Evolutionary conservation across 2,888 invertebrate species (phyloP).

Genomic region (Drosophila macrospina): DNA sequence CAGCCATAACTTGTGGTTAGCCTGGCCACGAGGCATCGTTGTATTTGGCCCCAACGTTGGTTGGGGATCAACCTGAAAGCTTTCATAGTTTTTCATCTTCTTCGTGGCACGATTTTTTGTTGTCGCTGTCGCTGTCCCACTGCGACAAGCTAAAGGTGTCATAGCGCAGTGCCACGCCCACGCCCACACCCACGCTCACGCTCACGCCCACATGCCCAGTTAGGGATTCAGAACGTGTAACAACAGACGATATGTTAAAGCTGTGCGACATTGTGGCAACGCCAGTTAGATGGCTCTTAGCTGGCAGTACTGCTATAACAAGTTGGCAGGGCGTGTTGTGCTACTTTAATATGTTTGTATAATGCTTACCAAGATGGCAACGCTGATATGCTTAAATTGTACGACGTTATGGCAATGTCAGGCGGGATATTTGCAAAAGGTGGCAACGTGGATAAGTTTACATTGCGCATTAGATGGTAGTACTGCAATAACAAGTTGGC

Average conservation of each 20-base stretch:
- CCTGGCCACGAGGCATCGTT: slow-evolving; percentile 34
- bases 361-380: background rate
- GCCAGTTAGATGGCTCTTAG: background rate
- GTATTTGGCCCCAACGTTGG: slow-evolving; percentile 26
- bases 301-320: background rate
- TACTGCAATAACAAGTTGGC: background rate
- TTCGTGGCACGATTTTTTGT: background rate
- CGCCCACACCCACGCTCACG: too few species aligned
- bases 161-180: slow-evolving; percentile 20
- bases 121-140: slow-evolving; percentile 15
- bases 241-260: background rate
- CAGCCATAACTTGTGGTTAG: slow-evolving; percentile 38
- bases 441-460: too few species aligned
- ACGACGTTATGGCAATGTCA: background rate
- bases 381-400: background rate
- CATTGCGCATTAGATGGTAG: background rate
- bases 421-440: background rate
- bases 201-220: background rate
- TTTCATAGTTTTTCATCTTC: slow-evolving; percentile 10
- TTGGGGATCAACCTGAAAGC: slow-evolving; percentile 28
- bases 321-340: background rate
- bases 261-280: background rate
- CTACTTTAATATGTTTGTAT: background rate
- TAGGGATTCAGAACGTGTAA: background rate
- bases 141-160: slow-evolving; percentile 27